These are phyloP conservation scores for Falco berigora DNA, from an alignment of 2,797 vertebrate species.

Conservation along the genomic window DNA sequence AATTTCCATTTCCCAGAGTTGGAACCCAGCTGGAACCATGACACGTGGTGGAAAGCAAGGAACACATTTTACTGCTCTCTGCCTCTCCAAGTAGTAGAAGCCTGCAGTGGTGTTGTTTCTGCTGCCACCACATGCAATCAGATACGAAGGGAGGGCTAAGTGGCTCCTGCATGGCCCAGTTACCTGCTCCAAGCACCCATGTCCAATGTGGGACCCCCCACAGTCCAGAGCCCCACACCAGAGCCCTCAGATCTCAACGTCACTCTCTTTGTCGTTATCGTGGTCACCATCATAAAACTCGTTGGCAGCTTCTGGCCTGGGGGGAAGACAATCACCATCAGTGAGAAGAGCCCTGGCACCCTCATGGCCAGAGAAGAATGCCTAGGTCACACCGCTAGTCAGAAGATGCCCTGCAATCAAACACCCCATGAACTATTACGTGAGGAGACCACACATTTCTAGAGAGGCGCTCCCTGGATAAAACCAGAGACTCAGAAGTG, in stretches of 20 bases:
- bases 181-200: neutral
- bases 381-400: neutral
- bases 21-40: neutral
- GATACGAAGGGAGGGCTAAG: neutral
- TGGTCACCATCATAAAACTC: slow-evolving; percentile 98
- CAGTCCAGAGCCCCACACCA: neutral
- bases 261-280: slow-evolving; percentile 98
- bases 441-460: neutral
- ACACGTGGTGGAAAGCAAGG: neutral
- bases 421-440: neutral
- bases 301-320: slow-evolving; percentile 89
- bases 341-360: neutral
- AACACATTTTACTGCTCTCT: neutral
- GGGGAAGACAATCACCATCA: neutral
- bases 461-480: neutral
- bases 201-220: neutral
- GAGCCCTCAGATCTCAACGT: slow-evolving; percentile 88
- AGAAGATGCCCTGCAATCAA: neutral
- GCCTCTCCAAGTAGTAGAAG: neutral
- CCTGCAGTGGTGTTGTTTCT: neutral
- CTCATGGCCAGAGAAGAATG: neutral
- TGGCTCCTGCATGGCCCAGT: neutral
- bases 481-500: neutral
- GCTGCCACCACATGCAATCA: neutral
- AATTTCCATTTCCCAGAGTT: neutral